These are phyloP conservation scores for Hexactinellida sp. DNA, from an alignment of 37 sponge, comb jelly and placozoan genomes.

Conservation along the genomic window DNA sequence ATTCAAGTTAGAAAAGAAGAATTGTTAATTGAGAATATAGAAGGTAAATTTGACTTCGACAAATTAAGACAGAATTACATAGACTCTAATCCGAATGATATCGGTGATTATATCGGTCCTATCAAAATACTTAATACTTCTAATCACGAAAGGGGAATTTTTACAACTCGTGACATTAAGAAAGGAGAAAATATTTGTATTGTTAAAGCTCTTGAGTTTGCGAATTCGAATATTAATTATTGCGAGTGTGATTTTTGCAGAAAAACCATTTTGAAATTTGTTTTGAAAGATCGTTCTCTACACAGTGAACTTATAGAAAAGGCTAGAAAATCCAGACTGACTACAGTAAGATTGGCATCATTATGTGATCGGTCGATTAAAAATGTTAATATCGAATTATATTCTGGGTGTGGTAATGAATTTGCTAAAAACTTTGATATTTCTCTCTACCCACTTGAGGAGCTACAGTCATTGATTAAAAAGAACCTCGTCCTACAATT, in stretches of 20 bases:
- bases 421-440: background rate
- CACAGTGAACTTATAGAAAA: background rate
- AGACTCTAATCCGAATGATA: background rate
- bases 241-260: background rate
- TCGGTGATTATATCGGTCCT: background rate
- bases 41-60: background rate
- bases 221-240: background rate
- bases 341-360: background rate
- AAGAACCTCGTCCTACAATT: background rate
- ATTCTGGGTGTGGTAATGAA: background rate
- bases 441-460: background rate
- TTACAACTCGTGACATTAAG: conserved; percentile 8
- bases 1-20: background rate
- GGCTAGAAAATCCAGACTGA: background rate
- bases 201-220: background rate
- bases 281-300: background rate
- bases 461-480: background rate
- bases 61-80: background rate
- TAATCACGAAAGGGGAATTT: background rate
- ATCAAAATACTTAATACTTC: background rate
- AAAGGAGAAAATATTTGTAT: conserved; percentile 4
- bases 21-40: background rate
- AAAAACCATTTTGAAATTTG: background rate
- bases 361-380: background rate
- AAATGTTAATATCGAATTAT: background rate